Evolutionary conservation across 2,113 vertebrate genomes (phyloP), one percentile per base, ranked within the genome.

Genomic region (Vulpes lagopus): DNA sequence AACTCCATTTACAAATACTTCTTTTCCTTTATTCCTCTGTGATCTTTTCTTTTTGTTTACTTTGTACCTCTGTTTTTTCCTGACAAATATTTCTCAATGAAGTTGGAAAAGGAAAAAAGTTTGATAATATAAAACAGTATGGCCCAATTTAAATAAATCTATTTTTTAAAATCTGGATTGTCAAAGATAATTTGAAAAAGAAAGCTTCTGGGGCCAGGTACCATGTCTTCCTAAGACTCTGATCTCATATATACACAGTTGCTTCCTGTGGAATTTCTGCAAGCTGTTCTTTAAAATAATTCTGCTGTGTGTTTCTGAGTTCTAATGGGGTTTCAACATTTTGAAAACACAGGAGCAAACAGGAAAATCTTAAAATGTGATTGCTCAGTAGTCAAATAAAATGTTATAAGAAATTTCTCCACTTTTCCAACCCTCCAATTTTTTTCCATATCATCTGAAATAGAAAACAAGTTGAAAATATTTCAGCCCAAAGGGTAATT

Each of bases 401-500:
- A 96, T 84, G 55, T 91, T 92, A 20, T 89, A 96, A 81, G 87
- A 94, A 96, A 85, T 92, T 82, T 96, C 60, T 88, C n/a, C 35
- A 87, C 78, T 95, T 78, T 88, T 78, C 82, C 74, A 57, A 90
- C 38, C 59, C 20, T 84, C 49, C 43, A 88, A 67, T 78, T 97
- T 97, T 95, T 95, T 94, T 59, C 88, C 6, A 80, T 38, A 43
- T 67, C 57, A 89, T 95, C 59, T 96, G 85, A 96, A 96, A 95
- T 14, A 87, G 88, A 96, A 94, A 97, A 90, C 53, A 92, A 85
- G 65, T 64, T 94, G 73, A 95, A 97, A 95, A 88, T 65, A 81
- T 82, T 94, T 96, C 87, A 95, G 74, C 89, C 80, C 32, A 95
- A 96, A 94, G 76, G 27, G 73, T 91, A 97, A 97, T 96, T 97